These are phyloP conservation scores for Amphibalanus amphitrite DNA, from an alignment of 1,140 invertebrate genomes.

Conservation along the genomic window DNA sequence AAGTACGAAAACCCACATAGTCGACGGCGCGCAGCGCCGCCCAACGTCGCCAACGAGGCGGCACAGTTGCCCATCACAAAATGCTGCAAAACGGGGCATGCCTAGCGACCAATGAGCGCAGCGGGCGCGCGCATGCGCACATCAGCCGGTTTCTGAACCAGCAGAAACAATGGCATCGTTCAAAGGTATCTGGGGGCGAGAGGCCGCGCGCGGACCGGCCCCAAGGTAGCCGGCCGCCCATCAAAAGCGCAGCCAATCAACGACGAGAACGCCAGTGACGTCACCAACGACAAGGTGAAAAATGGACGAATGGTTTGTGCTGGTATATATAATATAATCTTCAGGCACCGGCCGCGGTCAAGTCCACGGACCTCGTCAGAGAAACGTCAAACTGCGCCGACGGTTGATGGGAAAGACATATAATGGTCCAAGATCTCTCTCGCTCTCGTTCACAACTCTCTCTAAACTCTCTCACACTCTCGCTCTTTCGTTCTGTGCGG, in stretches of 20 bases:
- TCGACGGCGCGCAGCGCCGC: not conserved
- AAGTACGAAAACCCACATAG: not conserved
- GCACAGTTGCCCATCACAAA: not conserved
- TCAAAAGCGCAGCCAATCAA: not conserved
- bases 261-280: conserved; percentile 1
- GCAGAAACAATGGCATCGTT: not conserved
- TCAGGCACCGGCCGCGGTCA: not conserved
- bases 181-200: not conserved
- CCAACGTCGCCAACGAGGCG: too few species aligned
- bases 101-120: not conserved
- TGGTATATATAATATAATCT: not conserved
- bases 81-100: not conserved
- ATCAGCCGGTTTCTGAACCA: not conserved
- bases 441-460: too few species aligned
- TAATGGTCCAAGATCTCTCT: not conserved
- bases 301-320: conserved; percentile 1
- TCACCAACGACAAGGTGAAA: conserved; percentile 1
- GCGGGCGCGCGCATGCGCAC: too few species aligned
- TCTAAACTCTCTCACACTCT: not conserved
- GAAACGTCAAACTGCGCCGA: not conserved
- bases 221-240: not conserved
- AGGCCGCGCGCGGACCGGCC: too few species aligned
- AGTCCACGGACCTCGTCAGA: too few species aligned
- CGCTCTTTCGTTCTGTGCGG: too few species aligned
- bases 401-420: conserved; percentile 1